Base-by-base conservation (phyloP, 2,113 vertebrate species). In the Bombycilla garrulus region DNA sequence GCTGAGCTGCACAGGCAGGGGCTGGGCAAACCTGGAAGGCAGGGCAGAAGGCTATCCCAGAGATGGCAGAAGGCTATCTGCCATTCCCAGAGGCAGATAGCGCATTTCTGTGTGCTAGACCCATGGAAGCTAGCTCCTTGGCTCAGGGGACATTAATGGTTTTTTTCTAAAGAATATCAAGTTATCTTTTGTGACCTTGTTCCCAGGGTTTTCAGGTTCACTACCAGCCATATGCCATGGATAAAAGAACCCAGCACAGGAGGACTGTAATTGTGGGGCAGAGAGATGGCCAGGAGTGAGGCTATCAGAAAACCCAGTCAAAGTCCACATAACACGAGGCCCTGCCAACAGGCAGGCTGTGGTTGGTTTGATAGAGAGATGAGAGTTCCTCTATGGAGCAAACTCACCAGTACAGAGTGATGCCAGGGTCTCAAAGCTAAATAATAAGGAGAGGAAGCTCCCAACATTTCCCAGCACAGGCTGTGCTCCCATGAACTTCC, bases 21-120 rank as follows among this genome's bases (percentile, higher is more conserved):
- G 12, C 54, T 6, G 4, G 14, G 26, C 0, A 0, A 71, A 25
- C 16, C 65, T 60, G 38, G 31, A 5, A 86, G 12, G 29, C 7
- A 60, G 22, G 16, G 23, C 15, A 71, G 19, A 45, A 36, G 10
- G 53, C 21, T 44, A 13, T 23, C n/a, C n/a, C 35, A 71, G 44
- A 47, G n/a, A n/a, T n/a, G 16, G 23, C 15, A 71, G 19, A 45
- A 36, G 10, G 53, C 21, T 44, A 13, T 23, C n/a, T 2, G 2
- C 20, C 38, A 73, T 48, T n/a, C 7, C 7, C 58, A 73, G 81
- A 48, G 33, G 16, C 1, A 82, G 15, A 64, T 8, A 40, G 31
- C 23, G 26, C 35, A 65, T 38, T 33, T 69, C 38, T 42, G 8
- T 58, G 23, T 60, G 40, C 60, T 58, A 42, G 29, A 66, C 4